Conservation (phyloP, 2,888 invertebrate genomes). For the Lottia gigantea region DNA sequence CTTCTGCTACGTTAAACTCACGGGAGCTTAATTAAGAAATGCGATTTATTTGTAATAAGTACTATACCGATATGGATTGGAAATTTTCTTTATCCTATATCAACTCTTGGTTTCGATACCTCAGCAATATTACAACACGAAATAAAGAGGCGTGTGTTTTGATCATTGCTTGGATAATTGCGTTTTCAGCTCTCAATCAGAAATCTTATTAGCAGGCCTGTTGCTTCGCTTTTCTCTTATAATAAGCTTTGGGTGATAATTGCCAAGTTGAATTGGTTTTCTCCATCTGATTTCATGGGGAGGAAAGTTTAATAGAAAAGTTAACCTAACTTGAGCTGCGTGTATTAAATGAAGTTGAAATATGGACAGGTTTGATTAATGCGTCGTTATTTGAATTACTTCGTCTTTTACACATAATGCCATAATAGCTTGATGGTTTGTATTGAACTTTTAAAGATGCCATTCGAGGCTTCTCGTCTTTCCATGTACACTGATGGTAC, state of each 20-base stretch:
- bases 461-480: no score
- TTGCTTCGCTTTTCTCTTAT: neutral
- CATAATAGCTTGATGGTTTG: no score
- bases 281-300: neutral
- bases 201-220: conserved; percentile 1
- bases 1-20: conserved; percentile 4
- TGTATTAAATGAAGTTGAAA: conserved; percentile 8
- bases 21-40: conserved; percentile 3
- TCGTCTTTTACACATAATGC: no score
- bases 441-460: no score
- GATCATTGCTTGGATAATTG: conserved; percentile 11
- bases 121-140: conserved; percentile 1
- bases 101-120: neutral
- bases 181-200: conserved; percentile 9
- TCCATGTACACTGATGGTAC: no score
- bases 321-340: conserved; percentile 8
- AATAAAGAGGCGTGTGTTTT: conserved; percentile 11
- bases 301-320: conserved; percentile 7
- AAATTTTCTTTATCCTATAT: neutral
- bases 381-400: neutral
- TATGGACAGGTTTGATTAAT: conserved; percentile 7
- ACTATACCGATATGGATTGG: conserved; percentile 4
- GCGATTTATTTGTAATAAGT: conserved; percentile 8
- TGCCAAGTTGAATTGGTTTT: conserved; percentile 7
- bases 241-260: conserved; percentile 8